phyloP scores from a whole-genome alignment of 2,888 invertebrate genomes.

The Athetis lepigone region DNA sequence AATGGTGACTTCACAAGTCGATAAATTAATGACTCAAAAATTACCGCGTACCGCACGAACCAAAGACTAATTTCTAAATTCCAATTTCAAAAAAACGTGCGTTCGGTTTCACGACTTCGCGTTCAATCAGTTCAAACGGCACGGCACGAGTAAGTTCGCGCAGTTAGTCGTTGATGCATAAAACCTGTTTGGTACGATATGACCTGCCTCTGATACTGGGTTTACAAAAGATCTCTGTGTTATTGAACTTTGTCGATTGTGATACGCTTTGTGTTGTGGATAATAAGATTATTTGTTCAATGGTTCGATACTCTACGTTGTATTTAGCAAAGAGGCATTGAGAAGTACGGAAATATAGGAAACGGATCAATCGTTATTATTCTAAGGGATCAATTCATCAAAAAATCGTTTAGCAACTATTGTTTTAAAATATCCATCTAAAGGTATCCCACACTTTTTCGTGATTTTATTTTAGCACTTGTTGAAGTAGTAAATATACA shows the following conservation, averaged over 20 bases:
- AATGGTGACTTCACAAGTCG: too few species aligned
- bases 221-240: slow-evolving; percentile 53
- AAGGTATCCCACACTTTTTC: too few species aligned
- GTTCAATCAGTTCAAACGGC: slow-evolving; percentile 26
- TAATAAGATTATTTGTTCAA: slow-evolving; percentile 31
- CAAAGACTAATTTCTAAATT: slow-evolving; percentile 7
- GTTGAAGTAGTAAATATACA: too few species aligned
- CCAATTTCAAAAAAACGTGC: slow-evolving; percentile 28
- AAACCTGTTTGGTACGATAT: slow-evolving; percentile 53
- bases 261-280: slow-evolving; percentile 10
- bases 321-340: background rate
- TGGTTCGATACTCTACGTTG: background rate
- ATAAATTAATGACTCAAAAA: too few species aligned
- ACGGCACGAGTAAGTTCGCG: slow-evolving; percentile 23
- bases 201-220: slow-evolving; percentile 52
- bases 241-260: slow-evolving; percentile 56
- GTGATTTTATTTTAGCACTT: too few species aligned
- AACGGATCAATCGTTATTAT: too few species aligned
- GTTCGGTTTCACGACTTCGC: slow-evolving; percentile 32
- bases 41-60: too few species aligned
- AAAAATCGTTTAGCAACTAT: too few species aligned
- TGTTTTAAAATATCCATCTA: too few species aligned
- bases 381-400: too few species aligned
- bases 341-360: too few species aligned
- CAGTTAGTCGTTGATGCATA: slow-evolving; percentile 39